Evolutionary conservation across 2,888 invertebrate genomes (phyloP), one percentile per base, ranked within the genome.

Genomic region (Microctonus brassicae): DNA sequence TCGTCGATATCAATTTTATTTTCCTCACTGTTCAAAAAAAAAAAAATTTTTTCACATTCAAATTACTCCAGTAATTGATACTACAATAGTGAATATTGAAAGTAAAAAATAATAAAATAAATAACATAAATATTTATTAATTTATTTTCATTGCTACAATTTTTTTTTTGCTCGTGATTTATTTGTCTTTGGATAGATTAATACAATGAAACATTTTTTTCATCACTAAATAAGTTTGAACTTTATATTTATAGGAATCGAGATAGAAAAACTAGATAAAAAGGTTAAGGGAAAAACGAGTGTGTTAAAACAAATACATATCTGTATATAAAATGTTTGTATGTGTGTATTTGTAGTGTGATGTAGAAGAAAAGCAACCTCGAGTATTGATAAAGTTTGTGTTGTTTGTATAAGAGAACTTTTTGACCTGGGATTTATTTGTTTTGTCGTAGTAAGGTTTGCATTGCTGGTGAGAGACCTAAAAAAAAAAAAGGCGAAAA

Each of bases 341-440:
- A 68, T 63, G 65, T 58, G 67, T 26, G 11, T 13, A 29, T 20
- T 39, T 20, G 22, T 61, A 1, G 22, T 61, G 0, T n/a, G 7
- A 17, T 42, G 13, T 24, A n/a, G 22, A 33, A 33, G 20, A 20
- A 42, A 39, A 53, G 53, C 34, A 34, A 34, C 34, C 53, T 29
- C 17, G 47, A 67, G 71, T 77, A 78, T 78, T 76, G 77, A 58
- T 67, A 69, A 79, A 77, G 73, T 79, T 76, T 62, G 42, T 55
- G 62, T 76, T 73, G 73, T 77, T 78, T 75, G 63, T 73, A 47
- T 60, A 58, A 17, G 47, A 36, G 26, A 77, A 76, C 77, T 78
- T 77, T 78, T 78, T 74, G 72, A 75, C 74, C 70, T 47, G 24
- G 69, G 75, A 77, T 77, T 79, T 79, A 79, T 79, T 76, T 76